Percentiles rank a stretch among this genome's conserved stretches.
These are phyloP conservation scores for Euwallacea similis DNA, from an alignment of 1,140 invertebrate species.

Conservation along the genomic window DNA sequence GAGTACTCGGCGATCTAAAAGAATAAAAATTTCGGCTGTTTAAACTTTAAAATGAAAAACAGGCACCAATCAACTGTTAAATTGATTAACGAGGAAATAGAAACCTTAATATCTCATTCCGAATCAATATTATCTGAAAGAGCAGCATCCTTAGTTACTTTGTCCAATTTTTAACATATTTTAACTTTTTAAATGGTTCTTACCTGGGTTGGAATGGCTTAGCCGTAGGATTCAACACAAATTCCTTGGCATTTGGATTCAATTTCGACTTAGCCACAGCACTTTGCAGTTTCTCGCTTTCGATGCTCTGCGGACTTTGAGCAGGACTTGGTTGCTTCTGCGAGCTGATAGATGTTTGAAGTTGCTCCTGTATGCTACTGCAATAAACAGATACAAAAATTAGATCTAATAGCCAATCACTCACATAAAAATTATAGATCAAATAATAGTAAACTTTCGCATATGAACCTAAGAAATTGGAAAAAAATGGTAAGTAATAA, in stretches of 20 bases:
- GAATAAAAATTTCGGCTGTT: not conserved
- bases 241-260: slow-evolving; percentile 88
- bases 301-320: slow-evolving; percentile 46
- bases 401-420: not conserved
- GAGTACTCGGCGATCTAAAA: slow-evolving; percentile 65
- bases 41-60: not conserved
- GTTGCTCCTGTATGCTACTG: slow-evolving; percentile 18
- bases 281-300: slow-evolving; percentile 62
- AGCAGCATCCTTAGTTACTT: not conserved
- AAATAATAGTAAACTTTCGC: not conserved
- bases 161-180: not conserved
- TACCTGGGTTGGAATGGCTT: slow-evolving; percentile 78
- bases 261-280: slow-evolving; percentile 76
- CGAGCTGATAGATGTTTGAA: not conserved
- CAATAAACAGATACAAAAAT: not conserved
- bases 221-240: slow-evolving; percentile 77
- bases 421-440: not conserved
- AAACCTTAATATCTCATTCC: not conserved
- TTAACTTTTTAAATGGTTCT: slow-evolving; percentile 14
- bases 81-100: no score
- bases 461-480: not conserved
- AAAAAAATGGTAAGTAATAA: no score
- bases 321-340: slow-evolving; percentile 44
- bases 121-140: not conserved
- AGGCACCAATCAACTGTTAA: not conserved